These are phyloP conservation scores for Lycorma delicatula DNA, from an alignment of 1,140 invertebrate species.

Conservation along the genomic window DNA sequence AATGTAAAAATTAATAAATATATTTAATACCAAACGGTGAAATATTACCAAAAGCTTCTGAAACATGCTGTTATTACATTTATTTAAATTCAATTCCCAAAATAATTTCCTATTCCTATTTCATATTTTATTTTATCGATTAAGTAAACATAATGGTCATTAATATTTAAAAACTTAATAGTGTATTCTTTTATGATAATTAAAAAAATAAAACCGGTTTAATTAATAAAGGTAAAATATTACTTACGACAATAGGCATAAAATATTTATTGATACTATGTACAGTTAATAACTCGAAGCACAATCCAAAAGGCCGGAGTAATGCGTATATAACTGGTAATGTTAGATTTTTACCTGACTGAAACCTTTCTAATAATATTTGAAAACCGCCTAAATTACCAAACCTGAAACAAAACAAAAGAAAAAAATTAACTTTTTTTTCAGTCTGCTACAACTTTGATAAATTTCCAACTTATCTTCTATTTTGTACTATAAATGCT, in stretches of 20 bases:
- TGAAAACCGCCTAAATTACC: conserved; percentile 83
- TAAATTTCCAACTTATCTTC: no score
- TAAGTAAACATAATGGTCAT: no score
- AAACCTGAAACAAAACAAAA: conserved; percentile 50
- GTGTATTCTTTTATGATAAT: neutral
- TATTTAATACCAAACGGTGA: no score
- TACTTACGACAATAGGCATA: conserved; percentile 80
- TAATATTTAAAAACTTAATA: neutral
- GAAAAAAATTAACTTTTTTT: no score
- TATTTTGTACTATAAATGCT: no score
- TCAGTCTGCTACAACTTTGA: no score
- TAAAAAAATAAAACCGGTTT: neutral
- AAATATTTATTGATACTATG: conserved; percentile 88
- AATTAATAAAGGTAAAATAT: conserved; percentile 11
- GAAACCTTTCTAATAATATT: conserved; percentile 78
- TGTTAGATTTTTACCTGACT: conserved; percentile 58
- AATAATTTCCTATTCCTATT: no score
- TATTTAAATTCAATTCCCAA: no score
- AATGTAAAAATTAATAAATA: no score
- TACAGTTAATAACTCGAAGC: conserved; percentile 83
- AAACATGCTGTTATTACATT: no score
- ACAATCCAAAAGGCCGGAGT: conserved; percentile 84
- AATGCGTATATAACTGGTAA: conserved; percentile 75
- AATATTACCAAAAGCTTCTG: no score
- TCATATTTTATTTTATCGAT: no score